A percentile compares a stretch with the other conserved stretches of the same genome.
phyloP scores from a whole-genome alignment of 1,140 invertebrate genomes.

The Cyclargus thomasi region DNA sequence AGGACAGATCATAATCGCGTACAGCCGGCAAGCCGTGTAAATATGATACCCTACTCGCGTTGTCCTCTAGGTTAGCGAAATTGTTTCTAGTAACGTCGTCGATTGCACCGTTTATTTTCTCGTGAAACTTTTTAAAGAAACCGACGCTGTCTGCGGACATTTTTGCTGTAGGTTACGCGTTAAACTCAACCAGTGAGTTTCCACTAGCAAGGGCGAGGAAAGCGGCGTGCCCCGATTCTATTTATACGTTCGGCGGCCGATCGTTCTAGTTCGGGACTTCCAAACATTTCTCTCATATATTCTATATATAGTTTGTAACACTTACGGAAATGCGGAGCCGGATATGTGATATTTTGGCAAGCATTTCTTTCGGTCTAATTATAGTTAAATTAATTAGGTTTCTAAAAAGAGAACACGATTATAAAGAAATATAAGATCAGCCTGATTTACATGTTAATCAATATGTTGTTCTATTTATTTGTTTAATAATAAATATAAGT shows the following conservation, averaged over 20 bases:
- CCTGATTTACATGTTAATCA: too few species aligned
- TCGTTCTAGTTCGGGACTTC: slow-evolving; percentile 39
- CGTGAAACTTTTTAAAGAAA: slow-evolving; percentile 64
- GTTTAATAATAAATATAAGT: too few species aligned
- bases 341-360: not conserved
- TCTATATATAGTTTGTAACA: slow-evolving; percentile 7
- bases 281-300: slow-evolving; percentile 24
- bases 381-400: not conserved
- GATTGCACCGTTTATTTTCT: slow-evolving; percentile 48
- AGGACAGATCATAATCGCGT: slow-evolving; percentile 51
- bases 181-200: not conserved
- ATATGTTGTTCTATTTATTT: too few species aligned
- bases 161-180: slow-evolving; percentile 9
- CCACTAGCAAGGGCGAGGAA: slow-evolving; percentile 2
- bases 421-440: too few species aligned
- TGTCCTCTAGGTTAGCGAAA: slow-evolving; percentile 66
- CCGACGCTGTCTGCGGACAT: slow-evolving; percentile 56
- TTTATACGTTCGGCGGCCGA: slow-evolving; percentile 56
- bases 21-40: slow-evolving; percentile 50
- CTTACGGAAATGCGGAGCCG: not conserved
- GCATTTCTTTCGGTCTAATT: not conserved
- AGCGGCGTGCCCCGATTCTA: slow-evolving; percentile 52
- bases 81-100: slow-evolving; percentile 63
- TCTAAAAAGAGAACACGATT: not conserved
- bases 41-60: slow-evolving; percentile 56